Percentiles rank a stretch among this genome's conserved stretches.
Evolutionary conservation across 2,113 vertebrate species (phyloP).

Genomic region (Python bivittatus): DNA sequence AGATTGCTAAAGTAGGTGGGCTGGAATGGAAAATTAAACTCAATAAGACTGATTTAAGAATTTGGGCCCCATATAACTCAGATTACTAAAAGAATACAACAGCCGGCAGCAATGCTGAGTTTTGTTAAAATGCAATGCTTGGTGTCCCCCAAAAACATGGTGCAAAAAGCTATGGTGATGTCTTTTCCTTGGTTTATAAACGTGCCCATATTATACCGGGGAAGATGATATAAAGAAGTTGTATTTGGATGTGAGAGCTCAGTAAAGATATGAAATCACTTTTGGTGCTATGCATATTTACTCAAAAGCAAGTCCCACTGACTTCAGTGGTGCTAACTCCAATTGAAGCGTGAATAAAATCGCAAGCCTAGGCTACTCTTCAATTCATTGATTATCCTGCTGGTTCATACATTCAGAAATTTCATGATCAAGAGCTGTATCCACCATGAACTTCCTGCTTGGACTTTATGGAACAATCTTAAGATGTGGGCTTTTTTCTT

Average conservation of each 20-base stretch:
- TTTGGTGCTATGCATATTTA: not conserved
- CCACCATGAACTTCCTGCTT: not conserved
- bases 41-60: not conserved
- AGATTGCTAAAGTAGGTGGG: not conserved
- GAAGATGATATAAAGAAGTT: not conserved
- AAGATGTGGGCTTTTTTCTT: not conserved
- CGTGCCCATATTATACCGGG: not conserved
- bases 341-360: not conserved
- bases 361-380: not conserved
- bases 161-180: not conserved
- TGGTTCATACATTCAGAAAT: not conserved
- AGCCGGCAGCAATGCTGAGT: not conserved
- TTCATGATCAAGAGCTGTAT: not conserved
- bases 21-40: not conserved
- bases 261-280: not conserved
- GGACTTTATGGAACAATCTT: not conserved
- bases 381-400: not conserved
- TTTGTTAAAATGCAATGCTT: not conserved
- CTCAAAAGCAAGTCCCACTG: not conserved
- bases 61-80: not conserved
- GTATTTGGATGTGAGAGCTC: not conserved
- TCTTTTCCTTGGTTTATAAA: not conserved
- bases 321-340: not conserved
- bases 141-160: too few species aligned
- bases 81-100: not conserved